A percentile compares a stretch with the other conserved stretches of the same genome.
These are phyloP conservation scores for Iphiclides podalirius DNA, from an alignment of 2,888 invertebrate species.

Conservation along the genomic window DNA sequence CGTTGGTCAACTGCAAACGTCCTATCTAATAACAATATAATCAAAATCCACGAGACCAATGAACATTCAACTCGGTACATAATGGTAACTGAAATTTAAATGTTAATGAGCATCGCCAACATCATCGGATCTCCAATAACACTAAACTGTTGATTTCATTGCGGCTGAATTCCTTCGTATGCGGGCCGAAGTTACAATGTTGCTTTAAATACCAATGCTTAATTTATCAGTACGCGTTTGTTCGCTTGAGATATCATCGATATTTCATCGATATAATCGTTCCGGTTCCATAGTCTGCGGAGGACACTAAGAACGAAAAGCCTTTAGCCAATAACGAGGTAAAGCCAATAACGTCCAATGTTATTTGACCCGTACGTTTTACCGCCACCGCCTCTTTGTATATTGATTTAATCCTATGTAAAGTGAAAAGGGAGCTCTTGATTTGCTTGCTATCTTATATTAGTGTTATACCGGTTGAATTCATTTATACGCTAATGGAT, in stretches of 20 bases:
- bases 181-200: conserved; percentile 59
- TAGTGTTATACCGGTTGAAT: conserved; percentile 71
- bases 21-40: too few relatives aligned
- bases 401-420: conserved; percentile 20
- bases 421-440: conserved; percentile 38
- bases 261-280: conserved; percentile 57
- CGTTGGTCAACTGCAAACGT: too few relatives aligned
- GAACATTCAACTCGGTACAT: conserved; percentile 12
- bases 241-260: conserved; percentile 53
- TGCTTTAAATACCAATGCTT: conserved; percentile 51
- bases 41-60: too few relatives aligned
- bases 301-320: conserved; percentile 32
- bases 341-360: conserved; percentile 5
- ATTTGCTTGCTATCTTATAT: conserved; percentile 50
- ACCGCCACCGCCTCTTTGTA: background rate
- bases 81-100: conserved; percentile 33
- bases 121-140: conserved; percentile 40
- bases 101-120: conserved; percentile 34
- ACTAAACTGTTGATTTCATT: conserved; percentile 68
- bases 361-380: conserved; percentile 10
- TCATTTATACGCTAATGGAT: conserved; percentile 77
- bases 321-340: conserved; percentile 46
- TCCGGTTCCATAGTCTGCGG: conserved; percentile 41
- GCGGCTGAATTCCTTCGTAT: conserved; percentile 42
- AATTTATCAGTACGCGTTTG: conserved; percentile 51